Base-by-base conservation (phyloP, 2,888 invertebrate species). In the Leptinotarsa juncta region DNA sequence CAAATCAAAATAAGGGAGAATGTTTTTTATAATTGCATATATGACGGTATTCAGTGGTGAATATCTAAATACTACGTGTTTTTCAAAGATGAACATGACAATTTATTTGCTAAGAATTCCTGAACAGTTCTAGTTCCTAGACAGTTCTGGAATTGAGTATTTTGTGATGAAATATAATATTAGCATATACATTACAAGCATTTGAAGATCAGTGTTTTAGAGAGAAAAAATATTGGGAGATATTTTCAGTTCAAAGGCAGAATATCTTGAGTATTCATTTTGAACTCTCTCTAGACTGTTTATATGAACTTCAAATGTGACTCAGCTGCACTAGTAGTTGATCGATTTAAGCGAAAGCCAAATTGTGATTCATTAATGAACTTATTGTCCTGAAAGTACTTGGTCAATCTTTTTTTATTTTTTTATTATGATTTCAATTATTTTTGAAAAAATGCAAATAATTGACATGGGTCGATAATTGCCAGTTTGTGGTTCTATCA, bases 151-250 rank as follows among this genome's bases (percentile, higher is more conserved):
- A 16, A 50, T 50, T 14, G 50, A 50, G 14, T 50, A 50, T 50
- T 50, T 16, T 50, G 4, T 50, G 50, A 16, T 1, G 50, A 50
- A 16, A 50, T 66, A 26, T 67, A 67, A 57, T 67, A 18, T 70
- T 12, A 70, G 32, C 67, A 26, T 72, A 66, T 20, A 4, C 14
- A 3, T 14, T 16, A 14, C 1, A 50, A 50, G 16, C 50, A 50
- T 16, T 50, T 50, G 50, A 50, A 50, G 50, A 50, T 4, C 50
- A 50, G 50, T 50, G 16, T 50, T 14, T 16, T 50, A 16, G 50
- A 16, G 16, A 50, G 15, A 26, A 16, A 16, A 16, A 16, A 50
- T 16, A 16, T 50, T 32, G 32, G 32, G 32, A 32, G 32, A 32
- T 32, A 32, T 32, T 32, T 32, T 32, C 32, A 32, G 32, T 50